Evolutionary conservation across 2,797 vertebrate species (phyloP).

Genomic region (Trachops cirrhosus): DNA sequence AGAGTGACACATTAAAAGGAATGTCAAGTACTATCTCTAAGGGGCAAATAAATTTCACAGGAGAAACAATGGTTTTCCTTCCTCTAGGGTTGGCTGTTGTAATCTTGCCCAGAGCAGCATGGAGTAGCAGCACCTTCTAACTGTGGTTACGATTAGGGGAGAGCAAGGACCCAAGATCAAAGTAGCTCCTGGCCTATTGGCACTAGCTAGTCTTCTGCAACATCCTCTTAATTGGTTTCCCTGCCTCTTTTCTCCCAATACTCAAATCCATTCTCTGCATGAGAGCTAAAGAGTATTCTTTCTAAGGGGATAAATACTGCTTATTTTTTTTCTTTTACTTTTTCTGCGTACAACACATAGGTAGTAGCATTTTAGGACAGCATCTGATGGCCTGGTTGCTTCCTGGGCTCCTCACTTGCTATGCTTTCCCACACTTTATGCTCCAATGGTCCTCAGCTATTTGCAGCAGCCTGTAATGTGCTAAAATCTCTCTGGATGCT

Average conservation of each 20-base stretch:
- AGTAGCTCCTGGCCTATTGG: background rate
- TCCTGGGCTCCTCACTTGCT: background rate
- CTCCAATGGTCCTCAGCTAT: background rate
- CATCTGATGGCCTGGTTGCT: background rate
- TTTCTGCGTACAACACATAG: background rate
- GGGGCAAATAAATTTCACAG: background rate
- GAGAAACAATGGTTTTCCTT: background rate
- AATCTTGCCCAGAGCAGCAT: background rate
- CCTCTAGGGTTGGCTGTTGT: background rate
- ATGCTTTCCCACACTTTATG: too few relatives aligned
- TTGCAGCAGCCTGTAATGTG: background rate
- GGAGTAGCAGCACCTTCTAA: background rate
- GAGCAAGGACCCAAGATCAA: background rate
- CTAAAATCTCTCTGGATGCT: background rate
- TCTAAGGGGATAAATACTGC: background rate
- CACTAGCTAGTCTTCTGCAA: background rate
- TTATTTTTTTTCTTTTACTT: background rate
- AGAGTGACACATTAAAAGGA: background rate
- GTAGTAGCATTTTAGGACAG: background rate
- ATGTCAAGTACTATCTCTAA: background rate
- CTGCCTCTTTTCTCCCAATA: background rate
- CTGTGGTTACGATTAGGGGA: background rate
- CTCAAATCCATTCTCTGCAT: background rate
- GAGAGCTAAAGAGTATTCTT: background rate
- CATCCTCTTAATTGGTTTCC: background rate